Conservation (phyloP, 2,113 vertebrate species). For the Grammomys dolichurus region DNA sequence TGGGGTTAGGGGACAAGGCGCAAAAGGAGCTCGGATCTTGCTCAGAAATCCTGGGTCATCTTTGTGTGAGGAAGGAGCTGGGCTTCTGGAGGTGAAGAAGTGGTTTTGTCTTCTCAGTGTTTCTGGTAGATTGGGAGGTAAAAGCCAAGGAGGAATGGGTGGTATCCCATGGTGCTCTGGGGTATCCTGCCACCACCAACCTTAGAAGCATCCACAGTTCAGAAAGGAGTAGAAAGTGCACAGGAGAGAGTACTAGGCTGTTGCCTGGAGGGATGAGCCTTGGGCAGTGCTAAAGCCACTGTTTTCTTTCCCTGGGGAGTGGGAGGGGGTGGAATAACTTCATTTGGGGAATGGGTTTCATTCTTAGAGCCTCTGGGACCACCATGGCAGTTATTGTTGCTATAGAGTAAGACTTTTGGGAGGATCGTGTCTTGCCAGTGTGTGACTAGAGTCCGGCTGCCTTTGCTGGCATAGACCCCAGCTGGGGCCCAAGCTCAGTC, state of each 20-base stretch:
- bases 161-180: neutral
- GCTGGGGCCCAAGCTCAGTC: neutral
- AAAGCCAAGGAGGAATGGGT: neutral
- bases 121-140: slow-evolving; percentile 24
- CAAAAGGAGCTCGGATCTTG: neutral
- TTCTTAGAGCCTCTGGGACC: neutral
- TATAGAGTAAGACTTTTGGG: neutral
- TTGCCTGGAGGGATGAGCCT: neutral
- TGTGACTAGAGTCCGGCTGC: neutral
- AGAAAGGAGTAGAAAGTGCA: neutral
- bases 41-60: neutral
- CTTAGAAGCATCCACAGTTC: neutral
- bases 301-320: neutral
- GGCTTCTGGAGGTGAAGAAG: neutral
- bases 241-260: neutral
- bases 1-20: fast-evolving
- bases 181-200: neutral
- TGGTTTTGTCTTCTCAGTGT: neutral
- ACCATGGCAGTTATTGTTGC: neutral
- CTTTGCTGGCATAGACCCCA: neutral
- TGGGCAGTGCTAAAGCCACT: neutral
- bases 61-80: neutral
- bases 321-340: neutral
- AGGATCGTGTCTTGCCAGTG: neutral
- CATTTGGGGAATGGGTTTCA: neutral